These are phyloP conservation scores for Morpho helenor DNA, from an alignment of 2,888 invertebrate species.

Conservation along the genomic window DNA sequence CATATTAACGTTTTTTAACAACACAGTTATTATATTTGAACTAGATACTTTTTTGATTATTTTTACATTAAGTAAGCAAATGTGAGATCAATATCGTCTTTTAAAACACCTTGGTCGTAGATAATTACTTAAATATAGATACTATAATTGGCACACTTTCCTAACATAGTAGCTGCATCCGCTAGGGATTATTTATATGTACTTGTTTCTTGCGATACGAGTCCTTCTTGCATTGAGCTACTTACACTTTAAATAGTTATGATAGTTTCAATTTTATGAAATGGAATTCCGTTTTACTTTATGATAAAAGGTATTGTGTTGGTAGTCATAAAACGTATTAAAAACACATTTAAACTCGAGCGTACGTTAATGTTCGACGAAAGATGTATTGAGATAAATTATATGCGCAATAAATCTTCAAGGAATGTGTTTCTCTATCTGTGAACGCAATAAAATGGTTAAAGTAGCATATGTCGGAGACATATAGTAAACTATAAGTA, in stretches of 20 bases:
- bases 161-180: constrained; percentile 54
- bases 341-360: constrained; percentile 13
- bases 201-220: constrained; percentile 41
- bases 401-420: constrained; percentile 2
- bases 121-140: constrained; percentile 42
- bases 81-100: constrained; percentile 48
- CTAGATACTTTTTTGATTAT: too few relatives aligned
- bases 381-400: constrained; percentile 8
- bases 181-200: constrained; percentile 47
- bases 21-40: too few relatives aligned
- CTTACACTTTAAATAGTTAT: constrained; percentile 5
- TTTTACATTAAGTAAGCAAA: constrained; percentile 35
- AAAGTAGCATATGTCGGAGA: not conserved
- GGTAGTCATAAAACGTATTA: constrained; percentile 1
- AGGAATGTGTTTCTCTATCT: not conserved
- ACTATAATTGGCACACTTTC: constrained; percentile 63
- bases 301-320: constrained; percentile 1
- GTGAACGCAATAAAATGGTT: not conserved
- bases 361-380: constrained; percentile 5
- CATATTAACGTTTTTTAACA: too few relatives aligned
- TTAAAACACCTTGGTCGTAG: constrained; percentile 31
- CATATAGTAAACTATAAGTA: not conserved
- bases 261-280: too few relatives aligned
- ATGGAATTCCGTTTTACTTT: not conserved
- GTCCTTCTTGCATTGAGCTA: constrained; percentile 29